Percentiles rank a stretch among this genome's conserved stretches.
phyloP scores from a whole-genome alignment of 2,888 invertebrate species.

The Lordiphosa andalusiaca region DNA sequence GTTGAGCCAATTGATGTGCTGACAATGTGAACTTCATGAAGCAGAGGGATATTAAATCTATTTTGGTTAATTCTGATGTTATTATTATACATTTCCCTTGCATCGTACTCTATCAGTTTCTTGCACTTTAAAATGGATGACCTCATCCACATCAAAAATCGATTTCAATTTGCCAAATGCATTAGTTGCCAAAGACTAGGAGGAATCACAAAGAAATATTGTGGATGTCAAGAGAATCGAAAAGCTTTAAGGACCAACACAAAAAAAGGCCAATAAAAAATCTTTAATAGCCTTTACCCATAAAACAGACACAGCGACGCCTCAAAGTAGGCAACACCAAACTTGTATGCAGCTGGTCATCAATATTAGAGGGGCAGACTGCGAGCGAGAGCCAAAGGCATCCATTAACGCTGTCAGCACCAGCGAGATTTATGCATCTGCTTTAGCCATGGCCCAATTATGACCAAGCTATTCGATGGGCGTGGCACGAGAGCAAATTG shows the following conservation, averaged over 20 bases:
- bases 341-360: slow-evolving; percentile 13
- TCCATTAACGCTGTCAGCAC: slow-evolving; percentile 20
- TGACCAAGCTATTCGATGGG: slow-evolving; percentile 20
- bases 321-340: slow-evolving; percentile 45
- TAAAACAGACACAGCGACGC: slow-evolving; percentile 32
- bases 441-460: slow-evolving; percentile 58
- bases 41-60: too few relatives aligned
- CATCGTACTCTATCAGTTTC: background rate
- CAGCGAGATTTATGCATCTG: slow-evolving; percentile 51
- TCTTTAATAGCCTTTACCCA: slow-evolving; percentile 19
- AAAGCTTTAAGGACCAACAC: slow-evolving; percentile 15
- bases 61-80: too few relatives aligned
- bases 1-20: slow-evolving; percentile 58
- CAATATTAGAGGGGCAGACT: slow-evolving; percentile 6
- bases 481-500: slow-evolving; percentile 25
- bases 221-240: slow-evolving; percentile 35
- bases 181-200: slow-evolving; percentile 20
- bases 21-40: slow-evolving; percentile 45
- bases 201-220: slow-evolving; percentile 29
- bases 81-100: background rate
- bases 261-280: slow-evolving; percentile 41
- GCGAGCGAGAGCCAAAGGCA: slow-evolving; percentile 3
- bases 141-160: background rate
- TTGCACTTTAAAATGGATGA: too few relatives aligned
- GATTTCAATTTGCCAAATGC: too few relatives aligned